These are phyloP conservation scores for Vanessa atalanta DNA, from an alignment of 1,140 invertebrate genomes.

Conservation along the genomic window DNA sequence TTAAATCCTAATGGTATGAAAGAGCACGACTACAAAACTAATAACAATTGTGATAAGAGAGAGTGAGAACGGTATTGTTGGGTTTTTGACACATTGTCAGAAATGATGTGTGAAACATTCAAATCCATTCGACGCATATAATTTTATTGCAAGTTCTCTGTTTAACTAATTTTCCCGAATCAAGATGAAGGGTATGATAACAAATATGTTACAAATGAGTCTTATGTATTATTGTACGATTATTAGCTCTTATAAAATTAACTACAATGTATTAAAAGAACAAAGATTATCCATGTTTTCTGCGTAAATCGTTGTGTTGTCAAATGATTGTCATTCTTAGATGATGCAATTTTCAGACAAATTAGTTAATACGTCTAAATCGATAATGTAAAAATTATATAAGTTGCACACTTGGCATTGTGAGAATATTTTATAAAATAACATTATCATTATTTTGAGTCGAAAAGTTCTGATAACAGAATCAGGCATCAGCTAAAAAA, in stretches of 20 bases:
- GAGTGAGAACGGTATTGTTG: neutral
- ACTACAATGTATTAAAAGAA: neutral
- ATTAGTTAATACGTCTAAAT: neutral
- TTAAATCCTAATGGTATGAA: neutral
- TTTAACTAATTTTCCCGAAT: neutral
- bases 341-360: conserved; percentile 10
- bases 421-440: too few relatives aligned
- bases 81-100: neutral
- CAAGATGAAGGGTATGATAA: too few relatives aligned
- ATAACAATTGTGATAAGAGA: neutral
- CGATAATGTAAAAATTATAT: neutral
- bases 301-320: neutral
- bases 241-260: neutral
- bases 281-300: neutral
- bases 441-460: too few relatives aligned
- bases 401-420: too few relatives aligned
- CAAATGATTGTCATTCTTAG: neutral
- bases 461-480: too few relatives aligned
- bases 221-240: neutral
- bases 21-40: neutral
- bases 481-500: too few relatives aligned
- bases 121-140: neutral
- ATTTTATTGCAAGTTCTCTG: neutral
- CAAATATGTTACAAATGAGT: too few relatives aligned
- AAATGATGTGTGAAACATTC: neutral